These are phyloP conservation scores for Charaxes varanes DNA, from an alignment of 1,140 invertebrate species.

Conservation along the genomic window DNA sequence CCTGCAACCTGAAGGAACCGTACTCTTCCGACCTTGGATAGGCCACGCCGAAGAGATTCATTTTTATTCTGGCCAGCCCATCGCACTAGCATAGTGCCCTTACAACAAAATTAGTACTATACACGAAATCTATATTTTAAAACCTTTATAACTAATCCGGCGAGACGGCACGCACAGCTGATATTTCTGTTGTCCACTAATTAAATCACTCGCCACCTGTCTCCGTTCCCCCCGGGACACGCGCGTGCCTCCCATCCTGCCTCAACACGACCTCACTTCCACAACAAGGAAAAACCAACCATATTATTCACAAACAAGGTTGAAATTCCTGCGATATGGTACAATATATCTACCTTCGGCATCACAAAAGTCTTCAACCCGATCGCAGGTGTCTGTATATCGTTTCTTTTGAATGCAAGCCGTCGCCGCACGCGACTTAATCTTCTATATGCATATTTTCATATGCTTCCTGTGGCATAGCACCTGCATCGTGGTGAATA, in stretches of 20 bases:
- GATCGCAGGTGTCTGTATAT: slow-evolving; percentile 16
- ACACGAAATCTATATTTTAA: too few relatives aligned
- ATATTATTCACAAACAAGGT: neutral
- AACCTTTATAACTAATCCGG: too few relatives aligned
- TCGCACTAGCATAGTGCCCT: too few relatives aligned
- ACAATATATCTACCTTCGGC: slow-evolving; percentile 14
- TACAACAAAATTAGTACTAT: too few relatives aligned
- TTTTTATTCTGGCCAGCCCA: too few relatives aligned
- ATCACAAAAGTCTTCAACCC: slow-evolving; percentile 18
- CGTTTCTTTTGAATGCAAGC: slow-evolving; percentile 15
- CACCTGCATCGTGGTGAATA: too few relatives aligned
- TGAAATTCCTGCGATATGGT: neutral
- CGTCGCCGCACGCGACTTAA: slow-evolving; percentile 10
- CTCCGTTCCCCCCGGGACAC: slow-evolving; percentile 14
- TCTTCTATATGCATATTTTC: neutral
- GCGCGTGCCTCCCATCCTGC: slow-evolving; percentile 22
- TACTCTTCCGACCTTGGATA: too few relatives aligned
- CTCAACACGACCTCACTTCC: neutral
- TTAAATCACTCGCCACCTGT: slow-evolving; percentile 54
- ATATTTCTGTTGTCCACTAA: slow-evolving; percentile 38
- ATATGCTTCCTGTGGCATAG: neutral
- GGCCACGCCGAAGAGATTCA: too few relatives aligned
- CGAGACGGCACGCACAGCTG: slow-evolving; percentile 6
- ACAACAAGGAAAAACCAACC: neutral
- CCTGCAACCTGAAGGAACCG: too few relatives aligned